Base-by-base conservation (phyloP, 2,888 invertebrate species). In the Seladonia tumulorum region DNA sequence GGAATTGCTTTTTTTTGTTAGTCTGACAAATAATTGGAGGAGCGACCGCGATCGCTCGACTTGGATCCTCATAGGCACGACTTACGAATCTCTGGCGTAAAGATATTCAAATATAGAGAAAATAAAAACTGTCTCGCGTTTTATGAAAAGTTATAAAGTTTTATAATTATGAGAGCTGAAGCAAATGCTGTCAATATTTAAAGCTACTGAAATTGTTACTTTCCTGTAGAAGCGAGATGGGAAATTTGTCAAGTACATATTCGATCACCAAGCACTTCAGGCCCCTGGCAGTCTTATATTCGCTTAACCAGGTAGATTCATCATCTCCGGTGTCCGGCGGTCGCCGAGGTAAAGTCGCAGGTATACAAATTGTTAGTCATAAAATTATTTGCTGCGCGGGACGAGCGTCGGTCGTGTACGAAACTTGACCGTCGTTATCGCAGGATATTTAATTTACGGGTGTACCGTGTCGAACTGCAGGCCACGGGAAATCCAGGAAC, bases 391-490 rank as follows among this genome's bases (percentile, higher is more conserved):
- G 7, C 18, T 8, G 14, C 29, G 29, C 29, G 7, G n/a, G 18
- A 29, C 29, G 8, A 29, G 29, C 63, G 14, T 18, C 22, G 68
- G 68, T 22, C 35, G 35, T 35, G 66, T 39, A 39, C 22, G 22
- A 18, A 35, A 68, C 12, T 35, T 35, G 10, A 35, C 68, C 68
- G 68, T 39, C 39, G 22, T 68, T 35, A 16, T 68, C 10, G 68
- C 68, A 22, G 22, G 35, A 22, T 68, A 68, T 68, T 68, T 68
- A 68, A 68, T 68, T 68, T 68, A 68, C 39, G 39, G 39, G 68
- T 14, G 18, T 35, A 35, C 39, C 39, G 68, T 22, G 68, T 39
- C 68, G 68, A 68, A 68, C 39, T 35, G 68, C 22, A 39, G 39
- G 22, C 22, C 35, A 35, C 68, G 18, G 68, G 22, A 68, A 68